Base-by-base conservation (phyloP, 1,140 invertebrate species). In the Helicoverpa zea region DNA sequence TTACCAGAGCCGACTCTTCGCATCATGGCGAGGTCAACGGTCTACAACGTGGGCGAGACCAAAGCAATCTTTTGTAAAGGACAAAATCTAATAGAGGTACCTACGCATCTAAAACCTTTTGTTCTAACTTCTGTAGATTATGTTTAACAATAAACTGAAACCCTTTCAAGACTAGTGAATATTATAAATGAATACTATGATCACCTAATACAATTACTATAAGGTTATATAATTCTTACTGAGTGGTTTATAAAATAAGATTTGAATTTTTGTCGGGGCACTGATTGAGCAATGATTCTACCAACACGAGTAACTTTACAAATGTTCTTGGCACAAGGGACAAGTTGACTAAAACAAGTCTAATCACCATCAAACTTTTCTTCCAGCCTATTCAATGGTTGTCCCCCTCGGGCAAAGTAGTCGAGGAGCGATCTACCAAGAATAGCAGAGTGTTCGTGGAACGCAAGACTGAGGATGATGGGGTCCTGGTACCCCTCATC, bases 31-130 rank as follows among this genome's bases (percentile, higher is more conserved):
- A 84, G 86, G 79, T 91, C 92, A 3, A 89, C 89, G 14, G 87
- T 91, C 12, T 94, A 89, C 86, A 90, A 92, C 35, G 89, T 88
- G 11, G 90, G 88, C 0, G 92, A 93, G 30, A 91, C 86, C 30
- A 92, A 89, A 83, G 92, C 88, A 29, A 93, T 94, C 29, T 93
- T 90, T 70, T 94, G 92, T 80, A 88, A 91, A 84, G 92, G 91
- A 80, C 79, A 81, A 73, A 92, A 93, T 86, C 64, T 93, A 77
- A 79, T 81, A 80, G 81, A 87, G 79, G 88, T 90, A 81, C n/a
- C n/a, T n/a, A n/a, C 18, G 80, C 75, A 61, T 14, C 14, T 18
- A 7, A 59, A 59, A 23, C 23, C 16, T 1, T 23, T 23, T 23
- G 23, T 23, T 23, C 23, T 23, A 23, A 23, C 23, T 23, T 23